Percentiles rank a stretch among this genome's conserved stretches.
Evolutionary conservation across 2,113 vertebrate genomes (phyloP).

Genomic region (Thryonomys swinderianus): DNA sequence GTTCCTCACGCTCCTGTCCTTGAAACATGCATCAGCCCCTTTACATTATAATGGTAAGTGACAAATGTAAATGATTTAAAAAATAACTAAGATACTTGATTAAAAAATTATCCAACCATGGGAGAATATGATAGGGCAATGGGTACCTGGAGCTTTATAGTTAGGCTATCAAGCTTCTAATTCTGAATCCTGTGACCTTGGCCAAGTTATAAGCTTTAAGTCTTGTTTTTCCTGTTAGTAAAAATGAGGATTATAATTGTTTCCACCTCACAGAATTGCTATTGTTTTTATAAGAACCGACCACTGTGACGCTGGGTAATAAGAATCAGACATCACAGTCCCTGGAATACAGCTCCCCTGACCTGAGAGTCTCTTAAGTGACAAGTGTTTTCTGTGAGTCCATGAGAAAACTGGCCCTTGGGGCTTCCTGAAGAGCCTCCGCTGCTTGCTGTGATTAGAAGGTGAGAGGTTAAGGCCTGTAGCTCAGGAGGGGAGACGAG

Average conservation of each 20-base stretch:
- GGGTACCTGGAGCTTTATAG: background rate
- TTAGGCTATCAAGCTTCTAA: background rate
- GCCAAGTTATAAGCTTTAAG: background rate
- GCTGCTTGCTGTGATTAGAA: background rate
- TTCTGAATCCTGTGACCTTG: background rate
- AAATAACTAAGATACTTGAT: background rate
- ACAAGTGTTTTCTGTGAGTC: background rate
- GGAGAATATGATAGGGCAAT: background rate
- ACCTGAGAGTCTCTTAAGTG: background rate
- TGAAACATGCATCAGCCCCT: background rate
- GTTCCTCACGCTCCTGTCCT: background rate
- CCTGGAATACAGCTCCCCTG: background rate
- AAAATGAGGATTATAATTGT: background rate
- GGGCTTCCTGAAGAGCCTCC: background rate
- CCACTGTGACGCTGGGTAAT: background rate
- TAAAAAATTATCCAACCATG: background rate
- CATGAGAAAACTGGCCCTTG: background rate
- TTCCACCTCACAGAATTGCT: background rate
- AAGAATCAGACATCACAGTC: background rate
- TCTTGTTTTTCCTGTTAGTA: background rate
- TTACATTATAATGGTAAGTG: background rate
- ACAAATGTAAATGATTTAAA: constrained; percentile 11
- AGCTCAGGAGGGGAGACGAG: background rate
- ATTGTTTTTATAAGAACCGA: background rate
- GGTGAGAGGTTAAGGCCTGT: background rate